Evolutionary conservation across 2,888 invertebrate genomes (phyloP), one percentile per base, ranked within the genome.

Genomic region (Tryphoninae sp.): DNA sequence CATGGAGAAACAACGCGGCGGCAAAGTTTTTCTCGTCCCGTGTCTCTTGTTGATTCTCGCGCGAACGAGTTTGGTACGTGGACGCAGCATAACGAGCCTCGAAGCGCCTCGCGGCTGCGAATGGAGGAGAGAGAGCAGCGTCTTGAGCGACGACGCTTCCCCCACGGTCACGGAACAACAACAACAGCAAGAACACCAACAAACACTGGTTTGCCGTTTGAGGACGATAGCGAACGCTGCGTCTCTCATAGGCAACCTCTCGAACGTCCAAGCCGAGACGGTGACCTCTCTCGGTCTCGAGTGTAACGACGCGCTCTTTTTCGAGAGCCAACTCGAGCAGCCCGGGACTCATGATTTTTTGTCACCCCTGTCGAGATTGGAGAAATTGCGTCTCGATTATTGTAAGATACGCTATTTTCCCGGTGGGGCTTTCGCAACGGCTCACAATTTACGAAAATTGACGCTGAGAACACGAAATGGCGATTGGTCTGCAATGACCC

Each of bases 371-470:
- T 94, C 94, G 71, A 94, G 95, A 81, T 93, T 96, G 55, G 94
- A 94, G 87, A 95, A 95, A 87, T 92, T 96, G 75, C 93, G 94
- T 84, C 94, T 97, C 90, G 96, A 96, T 87, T 95, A 94, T 84
- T 97, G 97, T 92, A 96, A 96, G 92, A 95, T 96, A 85, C 94
- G 95, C 84, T 95, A 95, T 88, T 93, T 97, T 78, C 95, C 96
- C 3, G 94, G 95, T 42, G 95, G 95, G 55, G 95, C 95, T 68
- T 93, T 97, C 86, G 93, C 94, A 33, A 94, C 95, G 67, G 93
- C 96, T 49, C 94, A 94, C 86, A 95, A 95, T 87, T 92, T 97
- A 33, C 93, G 94, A 69, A 94, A 93, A 83, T 92, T 97, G 71
- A 94, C 95, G 42, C 92, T 97, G 85, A 94, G 95, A 65, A 96